Percentiles rank a stretch among this genome's conserved stretches.
Evolutionary conservation across 2,797 vertebrate species (phyloP).

Genomic region (Enteromius thamalakanensis): DNA sequence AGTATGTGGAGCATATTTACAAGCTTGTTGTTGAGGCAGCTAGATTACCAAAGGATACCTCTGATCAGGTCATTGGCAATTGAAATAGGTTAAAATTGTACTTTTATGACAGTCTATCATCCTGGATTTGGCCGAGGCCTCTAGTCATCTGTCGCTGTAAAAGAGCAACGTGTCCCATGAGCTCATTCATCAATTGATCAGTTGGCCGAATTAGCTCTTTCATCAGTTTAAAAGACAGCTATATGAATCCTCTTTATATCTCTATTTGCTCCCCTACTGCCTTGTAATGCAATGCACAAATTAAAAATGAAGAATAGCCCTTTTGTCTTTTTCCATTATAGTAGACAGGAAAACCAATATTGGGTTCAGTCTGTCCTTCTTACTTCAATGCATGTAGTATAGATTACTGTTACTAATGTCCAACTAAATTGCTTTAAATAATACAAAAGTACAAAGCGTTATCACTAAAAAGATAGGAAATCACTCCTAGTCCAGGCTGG

Average conservation of each 20-base stretch:
- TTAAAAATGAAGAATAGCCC: background rate
- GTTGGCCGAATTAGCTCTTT: slow-evolving; percentile 12
- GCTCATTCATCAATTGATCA: slow-evolving; percentile 37
- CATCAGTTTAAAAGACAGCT: slow-evolving; percentile 24
- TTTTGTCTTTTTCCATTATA: background rate
- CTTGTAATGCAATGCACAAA: slow-evolving; percentile 6
- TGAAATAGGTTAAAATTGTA: slow-evolving; percentile 7
- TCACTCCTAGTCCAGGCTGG: background rate
- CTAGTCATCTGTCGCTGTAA: background rate
- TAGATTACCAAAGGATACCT: slow-evolving; percentile 13
- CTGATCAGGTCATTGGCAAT: background rate
- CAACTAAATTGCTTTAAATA: background rate
- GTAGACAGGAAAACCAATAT: background rate
- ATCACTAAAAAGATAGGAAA: background rate
- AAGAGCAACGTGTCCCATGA: slow-evolving; percentile 34
- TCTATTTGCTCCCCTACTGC: slow-evolving; percentile 1
- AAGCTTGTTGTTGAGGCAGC: slow-evolving; percentile 5
- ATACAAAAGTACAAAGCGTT: background rate
- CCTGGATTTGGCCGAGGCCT: background rate
- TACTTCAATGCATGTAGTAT: background rate
- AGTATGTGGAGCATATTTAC: slow-evolving; percentile 6
- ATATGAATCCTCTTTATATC: slow-evolving; percentile 22
- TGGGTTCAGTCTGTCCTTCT: background rate
- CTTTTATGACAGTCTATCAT: slow-evolving; percentile 1
- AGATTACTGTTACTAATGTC: background rate